Conservation (phyloP, 2,113 vertebrate genomes). For the Zosterops borbonicus region DNA sequence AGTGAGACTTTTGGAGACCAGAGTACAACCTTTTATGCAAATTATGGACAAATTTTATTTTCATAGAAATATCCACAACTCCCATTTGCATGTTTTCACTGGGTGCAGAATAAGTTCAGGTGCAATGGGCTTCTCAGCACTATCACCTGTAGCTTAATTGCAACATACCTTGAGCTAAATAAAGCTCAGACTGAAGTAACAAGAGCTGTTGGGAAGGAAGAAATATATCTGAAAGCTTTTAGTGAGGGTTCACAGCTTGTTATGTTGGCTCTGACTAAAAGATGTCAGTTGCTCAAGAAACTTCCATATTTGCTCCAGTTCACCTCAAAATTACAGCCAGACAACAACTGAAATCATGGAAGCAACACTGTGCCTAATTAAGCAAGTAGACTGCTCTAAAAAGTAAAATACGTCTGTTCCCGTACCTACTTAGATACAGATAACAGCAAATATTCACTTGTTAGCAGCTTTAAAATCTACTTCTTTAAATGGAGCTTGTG, state of each 20-base stretch:
- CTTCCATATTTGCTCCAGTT: background rate
- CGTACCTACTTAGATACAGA: background rate
- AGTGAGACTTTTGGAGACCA: constrained; percentile 4
- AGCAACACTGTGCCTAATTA: background rate
- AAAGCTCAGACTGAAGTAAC: background rate
- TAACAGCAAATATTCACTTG: background rate
- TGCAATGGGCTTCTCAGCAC: background rate
- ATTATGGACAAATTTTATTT: background rate
- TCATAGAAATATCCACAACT: background rate
- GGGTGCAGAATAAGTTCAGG: background rate
- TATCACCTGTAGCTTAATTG: background rate
- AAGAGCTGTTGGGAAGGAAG: background rate
- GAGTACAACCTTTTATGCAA: background rate
- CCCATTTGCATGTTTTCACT: background rate
- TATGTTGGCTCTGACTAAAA: background rate
- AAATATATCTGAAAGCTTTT: background rate
- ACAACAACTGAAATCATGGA: background rate
- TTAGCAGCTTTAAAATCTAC: background rate
- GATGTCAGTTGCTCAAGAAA: background rate
- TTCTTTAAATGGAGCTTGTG: background rate
- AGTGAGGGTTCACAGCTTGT: background rate
- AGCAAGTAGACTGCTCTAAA: background rate
- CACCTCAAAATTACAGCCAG: background rate
- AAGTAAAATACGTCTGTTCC: background rate
- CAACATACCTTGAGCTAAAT: background rate